A percentile compares a stretch with the other conserved stretches of the same genome.
phyloP scores from a whole-genome alignment of 2,113 vertebrate species.

The Nymphicus hollandicus region DNA sequence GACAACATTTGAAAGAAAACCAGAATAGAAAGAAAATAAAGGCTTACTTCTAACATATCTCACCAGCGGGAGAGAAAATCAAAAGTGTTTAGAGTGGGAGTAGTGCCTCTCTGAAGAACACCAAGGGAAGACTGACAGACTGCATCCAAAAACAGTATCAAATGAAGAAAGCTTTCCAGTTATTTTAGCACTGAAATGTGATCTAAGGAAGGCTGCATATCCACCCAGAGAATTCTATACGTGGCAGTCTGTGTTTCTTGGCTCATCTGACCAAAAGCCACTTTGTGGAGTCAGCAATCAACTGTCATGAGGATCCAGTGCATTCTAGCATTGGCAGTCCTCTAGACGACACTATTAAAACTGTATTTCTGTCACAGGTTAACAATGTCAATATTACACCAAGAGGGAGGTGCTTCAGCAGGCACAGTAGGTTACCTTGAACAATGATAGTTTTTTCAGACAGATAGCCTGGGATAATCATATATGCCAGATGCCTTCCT shows the following conservation, averaged over 20 bases:
- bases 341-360: not conserved
- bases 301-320: not conserved
- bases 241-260: not conserved
- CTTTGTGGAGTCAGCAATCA: not conserved
- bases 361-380: not conserved
- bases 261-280: not conserved
- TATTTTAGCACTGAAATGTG: not conserved
- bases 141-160: not conserved
- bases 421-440: not conserved
- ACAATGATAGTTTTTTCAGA: not conserved
- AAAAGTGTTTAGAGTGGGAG: not conserved
- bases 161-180: not conserved
- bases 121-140: not conserved
- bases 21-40: not conserved
- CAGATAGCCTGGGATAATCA: not conserved
- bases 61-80: not conserved
- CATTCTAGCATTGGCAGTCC: not conserved
- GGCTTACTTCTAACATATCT: not conserved
- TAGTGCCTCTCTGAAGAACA: not conserved
- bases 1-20: not conserved
- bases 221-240: rapidly evolving
- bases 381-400: not conserved
- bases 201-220: not conserved
- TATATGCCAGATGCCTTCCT: not conserved
- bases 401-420: not conserved